phyloP scores from a whole-genome alignment of 2,888 invertebrate genomes.

The Leptopilina myrica region DNA sequence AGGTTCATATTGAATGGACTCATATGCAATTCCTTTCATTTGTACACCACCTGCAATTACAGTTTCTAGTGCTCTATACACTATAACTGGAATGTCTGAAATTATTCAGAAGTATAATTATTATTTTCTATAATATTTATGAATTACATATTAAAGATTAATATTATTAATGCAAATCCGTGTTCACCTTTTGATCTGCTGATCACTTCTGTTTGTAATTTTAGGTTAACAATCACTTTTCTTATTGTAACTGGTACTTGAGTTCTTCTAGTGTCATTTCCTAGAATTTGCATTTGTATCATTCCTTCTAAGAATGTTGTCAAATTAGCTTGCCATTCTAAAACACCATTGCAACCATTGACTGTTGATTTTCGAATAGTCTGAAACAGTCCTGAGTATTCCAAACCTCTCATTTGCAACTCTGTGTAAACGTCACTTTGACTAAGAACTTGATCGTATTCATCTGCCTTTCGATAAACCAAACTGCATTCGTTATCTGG shows the following conservation, averaged over 20 bases:
- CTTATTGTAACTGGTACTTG: conserved; percentile 80
- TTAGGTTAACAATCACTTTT: conserved; percentile 79
- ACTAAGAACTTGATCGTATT: conserved; percentile 38
- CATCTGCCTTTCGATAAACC: not conserved
- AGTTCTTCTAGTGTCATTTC: conserved; percentile 75
- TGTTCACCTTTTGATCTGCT: not conserved
- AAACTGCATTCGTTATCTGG: conserved; percentile 53
- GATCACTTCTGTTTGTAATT: conserved; percentile 61
- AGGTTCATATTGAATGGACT: not conserved
- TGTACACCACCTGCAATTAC: conserved; percentile 19
- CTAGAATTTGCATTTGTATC: conserved; percentile 80
- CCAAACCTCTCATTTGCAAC: conserved; percentile 78
- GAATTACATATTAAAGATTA: too few species aligned
- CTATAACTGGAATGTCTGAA: conserved; percentile 10
- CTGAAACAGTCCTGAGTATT: conserved; percentile 78
- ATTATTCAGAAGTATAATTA: conserved; percentile 77
- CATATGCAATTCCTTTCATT: conserved; percentile 15
- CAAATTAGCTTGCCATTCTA: conserved; percentile 82
- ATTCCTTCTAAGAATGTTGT: conserved; percentile 83
- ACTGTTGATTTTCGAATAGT: conserved; percentile 77
- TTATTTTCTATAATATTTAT: conserved; percentile 57
- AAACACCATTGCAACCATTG: conserved; percentile 71
- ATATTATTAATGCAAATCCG: not conserved
- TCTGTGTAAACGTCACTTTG: conserved; percentile 75
- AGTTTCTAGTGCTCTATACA: not conserved